Evolutionary conservation across 2,113 vertebrate genomes (phyloP), one percentile per base, ranked within the genome.

Genomic region (Fulmarus glacialis): DNA sequence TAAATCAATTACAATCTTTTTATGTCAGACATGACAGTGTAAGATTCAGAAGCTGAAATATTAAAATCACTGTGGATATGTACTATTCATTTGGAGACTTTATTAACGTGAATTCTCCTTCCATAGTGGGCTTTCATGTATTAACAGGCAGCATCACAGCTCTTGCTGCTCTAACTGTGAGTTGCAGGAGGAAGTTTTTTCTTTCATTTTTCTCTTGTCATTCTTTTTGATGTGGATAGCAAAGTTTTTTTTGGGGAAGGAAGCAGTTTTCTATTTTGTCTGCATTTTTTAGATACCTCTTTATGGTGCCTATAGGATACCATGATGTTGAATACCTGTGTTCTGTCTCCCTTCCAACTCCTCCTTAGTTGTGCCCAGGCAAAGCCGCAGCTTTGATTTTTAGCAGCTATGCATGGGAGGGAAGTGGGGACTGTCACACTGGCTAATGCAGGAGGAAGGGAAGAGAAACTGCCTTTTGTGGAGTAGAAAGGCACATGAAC

Each of bases 41-140:
- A 86, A 6, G 10, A 90, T 77, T 88, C 79, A 74, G 63, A 94
- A 86, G 42, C 50, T 66, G 82, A 88, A 66, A 62, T 91, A 97
- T 97, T 97, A 97, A 97, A 97, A 95, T 95, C 43, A 70, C 63
- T 90, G 59, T 91, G 84, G 67, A 78, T 82, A 67, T 14, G 1
- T 87, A n/a, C 47, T 52, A 0, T 82, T 93, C 29, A 70, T 52
- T 36, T 77, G 58, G 62, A 90, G 89, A 48, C n/a, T 93, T 96
- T 63, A 50, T 96, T 96, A 59, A 53, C 43, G 34, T 58, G 67
- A 82, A 47, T 87, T 62, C 52, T 66, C 19, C 19, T 79, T 74
- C n/a, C 7, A 5, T 30, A 27, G 40, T 11, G 17, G 63, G 18
- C 68, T 82, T 91, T 71, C 38, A 15, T 14, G 5, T 74, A 18